Base-by-base conservation (phyloP, 2,888 invertebrate genomes). In the Tholera decimalis region DNA sequence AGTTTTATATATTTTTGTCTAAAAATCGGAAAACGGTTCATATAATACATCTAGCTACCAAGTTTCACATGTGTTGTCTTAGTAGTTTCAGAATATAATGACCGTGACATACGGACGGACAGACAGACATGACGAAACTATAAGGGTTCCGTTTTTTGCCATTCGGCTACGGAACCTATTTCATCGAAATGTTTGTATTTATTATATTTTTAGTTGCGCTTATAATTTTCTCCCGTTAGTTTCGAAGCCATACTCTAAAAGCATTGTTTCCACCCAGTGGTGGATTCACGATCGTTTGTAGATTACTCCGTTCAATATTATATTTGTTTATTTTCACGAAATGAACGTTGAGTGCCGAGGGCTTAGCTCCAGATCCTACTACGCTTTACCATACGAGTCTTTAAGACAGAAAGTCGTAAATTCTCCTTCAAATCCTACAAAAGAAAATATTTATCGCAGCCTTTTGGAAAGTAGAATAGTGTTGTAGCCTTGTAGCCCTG, bases 251-350 rank as follows among this genome's bases (percentile, higher is more conserved):
- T 33, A 61, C 74, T 43, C 66, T 13, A 43, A 69, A 73, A 59
- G 69, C 82, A 79, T 73, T 80, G 73, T 84, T 82, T 73, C 66
- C 67, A 71, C 61, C 61, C 56, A 53, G 64, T 57, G 65, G 75
- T 63, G 63, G 56, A 70, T 83, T 70, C 74, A n/a, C 69, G 50
- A 79, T 77, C 79, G 77, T 79, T 80, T 83, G 68, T 73, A 77
- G 75, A 83, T 83, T 80, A 74, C 74, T 80, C 50, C 46, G 61
- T 71, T 77, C 79, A 71, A 77, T 83, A 83, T 67, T 80, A 80
- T 69, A 67, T 69, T 67, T 73, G 67, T 75, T 73, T 77, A 82
- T 75, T 77, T 81, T 56, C 47, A 4, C 1, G 46, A 73, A 79
- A 73, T 76, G 79, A 76, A 76, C 65, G 69, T 61, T 18, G 70